Conservation (phyloP, 2,888 invertebrate species). For the Drosophila mimica region DNA sequence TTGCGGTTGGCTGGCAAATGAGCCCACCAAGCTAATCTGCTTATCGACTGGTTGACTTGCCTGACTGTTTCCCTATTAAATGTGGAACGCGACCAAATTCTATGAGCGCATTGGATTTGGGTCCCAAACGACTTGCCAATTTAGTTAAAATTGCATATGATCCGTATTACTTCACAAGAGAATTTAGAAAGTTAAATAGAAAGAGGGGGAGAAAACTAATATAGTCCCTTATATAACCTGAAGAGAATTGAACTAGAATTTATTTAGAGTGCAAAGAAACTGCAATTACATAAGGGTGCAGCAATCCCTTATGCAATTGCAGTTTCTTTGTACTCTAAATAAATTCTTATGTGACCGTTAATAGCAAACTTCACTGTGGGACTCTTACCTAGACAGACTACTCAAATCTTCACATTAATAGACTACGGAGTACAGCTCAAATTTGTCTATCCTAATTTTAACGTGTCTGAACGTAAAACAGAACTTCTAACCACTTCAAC, state of each 20-base stretch:
- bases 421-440: background rate
- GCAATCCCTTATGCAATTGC: too few relatives aligned
- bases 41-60: slow-evolving; percentile 47
- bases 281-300: background rate
- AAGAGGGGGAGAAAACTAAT: background rate
- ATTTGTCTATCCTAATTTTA: background rate
- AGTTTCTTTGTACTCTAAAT: too few relatives aligned
- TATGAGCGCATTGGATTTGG: background rate
- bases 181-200: background rate
- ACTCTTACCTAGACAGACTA: background rate
- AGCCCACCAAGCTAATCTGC: slow-evolving; percentile 57
- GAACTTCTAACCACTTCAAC: too few relatives aligned
- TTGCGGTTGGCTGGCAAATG: slow-evolving; percentile 61
- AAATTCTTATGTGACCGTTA: background rate
- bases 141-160: slow-evolving; percentile 46
- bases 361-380: background rate
- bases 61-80: slow-evolving; percentile 19
- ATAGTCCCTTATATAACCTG: background rate
- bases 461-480: background rate
- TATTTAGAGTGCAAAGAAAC: background rate
- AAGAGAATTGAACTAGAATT: background rate
- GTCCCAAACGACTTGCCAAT: background rate
- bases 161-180: slow-evolving; percentile 28
- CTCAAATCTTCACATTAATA: background rate
- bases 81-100: slow-evolving; percentile 34